These are phyloP conservation scores for Dusona sp. DNA, from an alignment of 2,888 invertebrate genomes.

Conservation along the genomic window DNA sequence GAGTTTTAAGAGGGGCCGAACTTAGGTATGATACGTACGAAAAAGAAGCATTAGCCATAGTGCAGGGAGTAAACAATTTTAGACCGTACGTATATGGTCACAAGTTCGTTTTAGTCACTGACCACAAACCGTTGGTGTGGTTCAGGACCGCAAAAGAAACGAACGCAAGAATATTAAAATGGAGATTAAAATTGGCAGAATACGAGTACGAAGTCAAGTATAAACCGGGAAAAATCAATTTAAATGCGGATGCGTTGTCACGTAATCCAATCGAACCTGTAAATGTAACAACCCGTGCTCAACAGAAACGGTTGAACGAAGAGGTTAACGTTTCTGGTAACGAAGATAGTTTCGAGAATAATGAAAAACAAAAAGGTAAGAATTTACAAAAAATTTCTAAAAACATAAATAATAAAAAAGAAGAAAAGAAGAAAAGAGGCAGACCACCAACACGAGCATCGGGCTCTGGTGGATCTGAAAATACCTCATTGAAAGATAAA, in stretches of 20 bases:
- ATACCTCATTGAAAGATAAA: no score
- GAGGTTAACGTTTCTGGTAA: no score
- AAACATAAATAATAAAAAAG: not conserved
- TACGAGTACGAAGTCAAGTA: conserved; percentile 53
- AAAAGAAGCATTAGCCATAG: conserved; percentile 32
- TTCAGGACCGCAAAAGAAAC: conserved; percentile 1
- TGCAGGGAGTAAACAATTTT: conserved; percentile 31
- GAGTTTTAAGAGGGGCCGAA: not conserved
- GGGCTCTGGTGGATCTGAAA: not conserved
- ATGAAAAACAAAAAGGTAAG: not conserved
- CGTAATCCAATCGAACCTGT: conserved; percentile 45
- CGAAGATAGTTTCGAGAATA: no score
- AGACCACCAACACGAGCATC: not conserved
- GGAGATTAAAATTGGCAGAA: conserved; percentile 34
- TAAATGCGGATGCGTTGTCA: conserved; percentile 53
- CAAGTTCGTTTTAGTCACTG: conserved; percentile 41
- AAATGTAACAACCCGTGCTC: conserved; percentile 23
- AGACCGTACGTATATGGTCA: conserved; percentile 36
- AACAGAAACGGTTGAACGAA: not conserved
- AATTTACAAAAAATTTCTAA: not conserved
- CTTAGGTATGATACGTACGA: conserved; percentile 14
- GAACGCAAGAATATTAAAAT: not conserved
- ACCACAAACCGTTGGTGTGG: conserved; percentile 25
- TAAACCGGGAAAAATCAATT: conserved; percentile 44
- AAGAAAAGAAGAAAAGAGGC: conserved; percentile 16